Conservation (phyloP, 2,797 vertebrate species). For the Calcarius lapponicus region DNA sequence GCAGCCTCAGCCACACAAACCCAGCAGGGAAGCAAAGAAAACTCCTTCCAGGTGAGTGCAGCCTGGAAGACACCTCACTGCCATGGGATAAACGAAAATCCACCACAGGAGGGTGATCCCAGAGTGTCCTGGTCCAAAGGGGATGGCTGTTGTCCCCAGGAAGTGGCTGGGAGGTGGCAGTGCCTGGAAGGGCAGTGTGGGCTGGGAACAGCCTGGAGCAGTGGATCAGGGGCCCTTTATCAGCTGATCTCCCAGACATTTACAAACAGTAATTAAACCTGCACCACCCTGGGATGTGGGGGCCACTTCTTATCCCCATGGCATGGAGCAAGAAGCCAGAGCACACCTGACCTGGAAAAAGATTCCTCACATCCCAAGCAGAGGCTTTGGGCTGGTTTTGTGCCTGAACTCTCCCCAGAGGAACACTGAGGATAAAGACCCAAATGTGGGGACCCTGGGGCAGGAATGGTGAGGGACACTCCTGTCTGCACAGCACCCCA, state of each 20-base stretch:
- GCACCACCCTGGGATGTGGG: slow-evolving; percentile 3
- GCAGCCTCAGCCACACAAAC: slow-evolving; percentile 73
- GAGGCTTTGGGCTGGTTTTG: neutral
- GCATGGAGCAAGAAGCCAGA: neutral
- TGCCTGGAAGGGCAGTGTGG: slow-evolving; percentile 12
- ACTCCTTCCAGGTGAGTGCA: slow-evolving; percentile 71
- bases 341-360: neutral
- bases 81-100: rapidly evolving
- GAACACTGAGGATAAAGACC: neutral
- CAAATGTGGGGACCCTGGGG: neutral
- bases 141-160: neutral
- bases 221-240: slow-evolving; percentile 20
- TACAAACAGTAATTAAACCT: slow-evolving; percentile 57
- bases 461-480: neutral
- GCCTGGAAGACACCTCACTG: neutral
- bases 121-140: neutral
- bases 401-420: neutral
- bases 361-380: neutral
- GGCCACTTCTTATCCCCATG: neutral
- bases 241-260: slow-evolving; percentile 18
- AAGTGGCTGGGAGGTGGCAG: neutral
- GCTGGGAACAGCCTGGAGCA: neutral
- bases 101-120: neutral
- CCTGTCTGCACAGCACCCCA: neutral
- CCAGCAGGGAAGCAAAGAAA: slow-evolving; percentile 54